Percentiles rank a stretch among this genome's conserved stretches.
Conservation (phyloP, 2,888 invertebrate species). For the Actias luna region DNA sequence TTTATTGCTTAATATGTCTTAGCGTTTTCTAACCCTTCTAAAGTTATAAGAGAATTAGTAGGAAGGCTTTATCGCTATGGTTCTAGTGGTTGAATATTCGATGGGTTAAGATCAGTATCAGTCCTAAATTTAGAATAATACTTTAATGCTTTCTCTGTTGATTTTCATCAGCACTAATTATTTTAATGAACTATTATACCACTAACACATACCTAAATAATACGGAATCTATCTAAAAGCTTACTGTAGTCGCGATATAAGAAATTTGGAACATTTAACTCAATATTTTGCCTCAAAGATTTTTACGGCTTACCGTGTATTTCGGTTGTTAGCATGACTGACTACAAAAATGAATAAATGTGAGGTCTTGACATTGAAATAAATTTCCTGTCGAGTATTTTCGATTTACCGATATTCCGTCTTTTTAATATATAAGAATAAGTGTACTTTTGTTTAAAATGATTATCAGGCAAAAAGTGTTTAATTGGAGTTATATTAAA, state of each 20-base stretch:
- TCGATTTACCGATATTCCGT: neutral
- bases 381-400: neutral
- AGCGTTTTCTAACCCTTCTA: too few relatives aligned
- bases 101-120: too few relatives aligned
- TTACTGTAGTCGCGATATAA: constrained; percentile 15
- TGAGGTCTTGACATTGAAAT: neutral
- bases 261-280: constrained; percentile 30
- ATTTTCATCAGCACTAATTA: too few relatives aligned
- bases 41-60: neutral
- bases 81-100: too few relatives aligned
- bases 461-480: neutral
- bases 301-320: constrained; percentile 39
- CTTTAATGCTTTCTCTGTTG: too few relatives aligned
- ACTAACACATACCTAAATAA: too few relatives aligned
- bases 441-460: neutral
- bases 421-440: neutral
- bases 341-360: constrained; percentile 1
- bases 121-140: too few relatives aligned
- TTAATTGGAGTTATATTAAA: too few relatives aligned
- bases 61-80: too few relatives aligned
- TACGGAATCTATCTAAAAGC: constrained; percentile 8
- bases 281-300: constrained; percentile 39
- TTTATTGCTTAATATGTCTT: too few relatives aligned
- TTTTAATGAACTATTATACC: too few relatives aligned
- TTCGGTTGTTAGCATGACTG: neutral